A percentile compares a stretch with the other conserved stretches of the same genome.
Evolutionary conservation across 1,140 invertebrate genomes (phyloP).

Genomic region (Capitella teleta): DNA sequence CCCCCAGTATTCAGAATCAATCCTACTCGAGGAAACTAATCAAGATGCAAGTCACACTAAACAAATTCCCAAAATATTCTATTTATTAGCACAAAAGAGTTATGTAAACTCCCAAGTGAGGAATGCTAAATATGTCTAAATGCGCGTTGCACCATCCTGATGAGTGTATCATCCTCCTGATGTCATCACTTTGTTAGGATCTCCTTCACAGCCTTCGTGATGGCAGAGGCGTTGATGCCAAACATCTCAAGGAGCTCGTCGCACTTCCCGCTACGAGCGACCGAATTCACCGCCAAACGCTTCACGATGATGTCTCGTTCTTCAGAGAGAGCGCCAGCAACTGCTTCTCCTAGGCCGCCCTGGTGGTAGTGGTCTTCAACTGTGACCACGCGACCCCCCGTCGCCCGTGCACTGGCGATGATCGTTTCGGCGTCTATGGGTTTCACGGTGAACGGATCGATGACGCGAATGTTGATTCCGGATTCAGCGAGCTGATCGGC

Average conservation of each 20-base stretch:
- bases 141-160: too few relatives aligned
- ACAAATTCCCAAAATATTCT: too few relatives aligned
- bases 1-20: too few relatives aligned
- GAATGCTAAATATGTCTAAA: too few relatives aligned
- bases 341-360: constrained; percentile 92
- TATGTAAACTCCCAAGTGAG: too few relatives aligned
- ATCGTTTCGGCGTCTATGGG: constrained; percentile 76
- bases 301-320: constrained; percentile 66
- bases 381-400: constrained; percentile 72
- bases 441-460: constrained; percentile 94
- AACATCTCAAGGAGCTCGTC: constrained; percentile 72
- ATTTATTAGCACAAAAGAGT: too few relatives aligned
- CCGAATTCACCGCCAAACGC: constrained; percentile 67
- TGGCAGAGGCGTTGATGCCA: constrained; percentile 72
- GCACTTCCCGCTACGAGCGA: constrained; percentile 86
- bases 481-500: constrained; percentile 59
- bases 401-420: constrained; percentile 63
- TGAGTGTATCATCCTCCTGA: too few relatives aligned
- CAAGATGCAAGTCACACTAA: too few relatives aligned
- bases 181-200: constrained; percentile 10
- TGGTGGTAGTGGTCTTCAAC: constrained; percentile 96
- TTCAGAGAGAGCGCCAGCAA: constrained; percentile 64
- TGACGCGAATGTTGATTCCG: constrained; percentile 59
- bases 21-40: too few relatives aligned
- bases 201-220: constrained; percentile 56